Conservation (phyloP, 2,888 invertebrate genomes). For the Spatulosminthurus flaviceps region DNA sequence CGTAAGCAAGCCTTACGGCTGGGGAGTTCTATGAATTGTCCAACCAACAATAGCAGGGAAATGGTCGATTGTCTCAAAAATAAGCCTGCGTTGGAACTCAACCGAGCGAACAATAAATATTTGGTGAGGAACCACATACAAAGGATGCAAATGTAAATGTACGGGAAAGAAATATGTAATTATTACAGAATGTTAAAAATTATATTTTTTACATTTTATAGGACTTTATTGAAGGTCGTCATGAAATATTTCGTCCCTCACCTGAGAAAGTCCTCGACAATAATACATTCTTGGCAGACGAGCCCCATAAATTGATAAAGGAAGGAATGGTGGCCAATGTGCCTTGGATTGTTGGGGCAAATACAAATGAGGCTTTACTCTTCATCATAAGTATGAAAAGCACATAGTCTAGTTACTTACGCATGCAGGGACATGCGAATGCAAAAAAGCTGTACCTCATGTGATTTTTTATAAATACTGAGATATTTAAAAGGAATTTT, state of each 20-base stretch:
- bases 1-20: constrained; percentile 52
- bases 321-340: constrained; percentile 67
- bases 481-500: no score
- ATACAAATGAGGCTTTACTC: constrained; percentile 20
- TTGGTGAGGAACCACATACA: not conserved
- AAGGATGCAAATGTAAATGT: not conserved
- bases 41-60: constrained; percentile 50
- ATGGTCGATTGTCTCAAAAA: constrained; percentile 56
- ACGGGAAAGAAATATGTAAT: no score
- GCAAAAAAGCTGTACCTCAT: no score
- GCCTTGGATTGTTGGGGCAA: constrained; percentile 67
- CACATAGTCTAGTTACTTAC: no score
- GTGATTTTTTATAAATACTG: no score
- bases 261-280: constrained; percentile 66
- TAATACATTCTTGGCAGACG: constrained; percentile 68
- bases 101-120: constrained; percentile 31
- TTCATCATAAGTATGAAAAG: constrained; percentile 1
- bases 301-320: constrained; percentile 67
- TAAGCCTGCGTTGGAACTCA: constrained; percentile 11
- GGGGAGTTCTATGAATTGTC: constrained; percentile 53
- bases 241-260: constrained; percentile 64
- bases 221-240: not conserved
- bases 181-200: no score
- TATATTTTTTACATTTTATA: not conserved
- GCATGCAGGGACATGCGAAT: no score